Base-by-base conservation (phyloP, 2,113 vertebrate species). In the Bubo blakistoni region DNA sequence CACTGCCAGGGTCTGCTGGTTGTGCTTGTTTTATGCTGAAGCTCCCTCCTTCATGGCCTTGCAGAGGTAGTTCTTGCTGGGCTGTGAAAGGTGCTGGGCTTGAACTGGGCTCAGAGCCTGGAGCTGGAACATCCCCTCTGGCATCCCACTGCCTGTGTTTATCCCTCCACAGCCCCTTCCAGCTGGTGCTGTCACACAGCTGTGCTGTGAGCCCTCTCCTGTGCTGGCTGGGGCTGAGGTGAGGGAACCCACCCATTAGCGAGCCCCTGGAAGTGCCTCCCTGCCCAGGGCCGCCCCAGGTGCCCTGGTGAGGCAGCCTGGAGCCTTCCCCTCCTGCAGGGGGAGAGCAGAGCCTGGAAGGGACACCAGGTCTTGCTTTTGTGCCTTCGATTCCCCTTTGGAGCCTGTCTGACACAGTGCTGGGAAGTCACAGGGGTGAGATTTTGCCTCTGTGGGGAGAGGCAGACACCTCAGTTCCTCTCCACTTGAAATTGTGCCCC, bases 401-500 rank as follows among this genome's bases (percentile, higher is more conserved):
- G 40, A 89, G 44, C 44, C 63, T 51, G 65, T 82, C 12, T 63
- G 63, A 86, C 19, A 40, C 40, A 46, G 18, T 4, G 12, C 19
- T 59, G 44, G 44, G 63, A 42, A 58, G 46, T 66, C 59, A 40
- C 11, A 16, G 86, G 40, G 47, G 30, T 73, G 47, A 66, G 69
- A 49, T 83, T 81, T 88, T 46, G 25, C 42, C n/a, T 49, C 16
- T 42, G 11, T 21, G n/a, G 12, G 10, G 29, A 69, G 30, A 52
- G 27, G 26, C 18, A 9, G 32, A 63, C 6, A 16, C 30, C 26
- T 58, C 44, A 14, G 44, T 26, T 92, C 42, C 30, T 59, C 46
- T 61, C 26, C 0, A 0, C 38, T 90, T 80, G 44, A 83, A 70
- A 36, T 0, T 3, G 38, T 24, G 32, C 6, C 26, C 1, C 9